Percentiles rank a stretch among this genome's conserved stretches.
phyloP scores from a whole-genome alignment of 2,888 invertebrate species.

The Notodonta ziczac region DNA sequence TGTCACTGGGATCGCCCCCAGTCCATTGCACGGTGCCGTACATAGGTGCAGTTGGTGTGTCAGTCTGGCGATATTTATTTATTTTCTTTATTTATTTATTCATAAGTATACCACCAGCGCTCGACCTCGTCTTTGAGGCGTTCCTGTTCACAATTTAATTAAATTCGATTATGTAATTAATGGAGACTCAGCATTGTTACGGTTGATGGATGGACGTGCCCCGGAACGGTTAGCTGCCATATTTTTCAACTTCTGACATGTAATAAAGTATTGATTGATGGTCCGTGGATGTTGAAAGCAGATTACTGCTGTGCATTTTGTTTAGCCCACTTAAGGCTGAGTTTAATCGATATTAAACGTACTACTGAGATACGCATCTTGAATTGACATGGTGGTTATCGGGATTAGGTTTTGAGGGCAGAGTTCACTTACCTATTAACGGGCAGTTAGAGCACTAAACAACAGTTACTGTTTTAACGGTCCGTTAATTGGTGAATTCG shows the following conservation, averaged over 20 bases:
- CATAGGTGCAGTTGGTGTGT: too few relatives aligned
- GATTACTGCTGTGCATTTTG: constrained; percentile 62
- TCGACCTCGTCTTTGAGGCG: constrained; percentile 19
- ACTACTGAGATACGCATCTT: constrained; percentile 34
- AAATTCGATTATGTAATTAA: constrained; percentile 58
- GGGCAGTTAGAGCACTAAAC: too few relatives aligned
- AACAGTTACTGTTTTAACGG: too few relatives aligned
- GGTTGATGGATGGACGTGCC: constrained; percentile 45
- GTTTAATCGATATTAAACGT: constrained; percentile 29
- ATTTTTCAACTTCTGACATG: constrained; percentile 64
- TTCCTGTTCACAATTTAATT: constrained; percentile 49
- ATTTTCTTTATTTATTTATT: too few relatives aligned
- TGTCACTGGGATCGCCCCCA: too few relatives aligned
- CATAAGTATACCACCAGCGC: too few relatives aligned
- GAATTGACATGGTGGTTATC: not conserved
- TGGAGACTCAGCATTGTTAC: constrained; percentile 55
- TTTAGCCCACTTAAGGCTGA: constrained; percentile 34
- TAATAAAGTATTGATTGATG: constrained; percentile 67
- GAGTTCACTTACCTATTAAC: too few relatives aligned
- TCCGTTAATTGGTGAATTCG: too few relatives aligned
- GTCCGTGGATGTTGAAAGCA: constrained; percentile 58
- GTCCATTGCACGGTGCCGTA: too few relatives aligned
- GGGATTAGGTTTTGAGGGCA: too few relatives aligned
- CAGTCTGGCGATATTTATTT: too few relatives aligned
- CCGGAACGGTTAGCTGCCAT: constrained; percentile 59